These are phyloP conservation scores for Caenorhabditis latens DNA, from an alignment of 1,140 invertebrate genomes.

Conservation along the genomic window DNA sequence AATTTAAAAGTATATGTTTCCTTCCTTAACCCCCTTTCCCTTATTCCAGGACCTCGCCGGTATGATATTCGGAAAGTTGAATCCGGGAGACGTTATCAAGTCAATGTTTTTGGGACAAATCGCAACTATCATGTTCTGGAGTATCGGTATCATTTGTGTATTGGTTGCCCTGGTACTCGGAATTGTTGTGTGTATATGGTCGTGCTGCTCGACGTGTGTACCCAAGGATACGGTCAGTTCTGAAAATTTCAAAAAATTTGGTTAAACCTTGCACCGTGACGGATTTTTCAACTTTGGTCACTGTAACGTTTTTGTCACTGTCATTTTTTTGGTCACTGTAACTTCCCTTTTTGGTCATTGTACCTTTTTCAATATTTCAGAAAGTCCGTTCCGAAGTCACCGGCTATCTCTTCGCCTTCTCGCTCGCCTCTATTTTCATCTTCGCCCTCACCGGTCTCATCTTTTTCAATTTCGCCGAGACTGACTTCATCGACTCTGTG, in stretches of 20 bases:
- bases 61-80: background rate
- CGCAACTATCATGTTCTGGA: background rate
- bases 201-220: background rate
- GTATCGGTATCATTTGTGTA: background rate
- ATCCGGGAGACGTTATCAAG: background rate
- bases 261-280: too few species aligned
- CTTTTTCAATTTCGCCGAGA: background rate
- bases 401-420: background rate
- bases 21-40: too few species aligned
- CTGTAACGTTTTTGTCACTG: background rate
- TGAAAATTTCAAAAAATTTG: background rate
- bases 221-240: background rate
- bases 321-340: background rate
- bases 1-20: too few species aligned
- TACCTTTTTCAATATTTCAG: background rate
- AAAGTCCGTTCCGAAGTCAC: background rate
- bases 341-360: background rate
- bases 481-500: background rate
- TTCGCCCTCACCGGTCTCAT: background rate
- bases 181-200: background rate
- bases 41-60: background rate
- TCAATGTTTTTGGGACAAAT: background rate
- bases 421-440: background rate
- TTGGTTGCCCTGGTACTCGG: background rate
- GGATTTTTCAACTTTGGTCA: too few species aligned